Conservation (phyloP, 1,140 invertebrate species). For the Cydia splendana region DNA sequence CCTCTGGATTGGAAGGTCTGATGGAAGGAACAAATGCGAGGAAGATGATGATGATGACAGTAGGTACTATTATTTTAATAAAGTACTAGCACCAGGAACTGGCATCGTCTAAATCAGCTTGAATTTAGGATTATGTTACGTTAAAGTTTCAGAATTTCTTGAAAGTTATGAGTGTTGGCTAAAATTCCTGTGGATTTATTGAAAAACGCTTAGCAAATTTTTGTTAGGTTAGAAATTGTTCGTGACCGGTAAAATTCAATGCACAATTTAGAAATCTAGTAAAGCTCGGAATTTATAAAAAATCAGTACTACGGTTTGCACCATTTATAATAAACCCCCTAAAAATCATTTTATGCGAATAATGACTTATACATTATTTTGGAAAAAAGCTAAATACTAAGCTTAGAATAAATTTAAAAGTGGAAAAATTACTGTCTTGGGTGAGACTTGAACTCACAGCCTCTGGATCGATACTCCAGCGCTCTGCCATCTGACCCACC, state of each 20-base stretch:
- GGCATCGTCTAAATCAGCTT: background rate
- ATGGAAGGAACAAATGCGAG: too few species aligned
- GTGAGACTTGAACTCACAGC: too few species aligned
- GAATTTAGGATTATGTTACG: background rate
- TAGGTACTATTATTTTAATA: background rate
- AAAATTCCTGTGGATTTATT: conserved; percentile 7
- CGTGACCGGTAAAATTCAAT: background rate
- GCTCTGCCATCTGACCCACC: too few species aligned
- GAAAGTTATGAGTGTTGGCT: background rate
- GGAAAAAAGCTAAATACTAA: too few species aligned
- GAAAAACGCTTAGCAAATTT: conserved; percentile 15
- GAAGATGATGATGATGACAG: too few species aligned
- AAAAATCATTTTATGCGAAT: too few species aligned
- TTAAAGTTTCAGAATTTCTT: conserved; percentile 12
- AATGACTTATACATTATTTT: too few species aligned
- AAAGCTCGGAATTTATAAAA: background rate
- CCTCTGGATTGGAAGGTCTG: too few species aligned
- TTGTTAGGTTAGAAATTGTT: background rate
- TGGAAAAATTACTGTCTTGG: too few species aligned
- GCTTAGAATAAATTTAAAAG: too few species aligned
- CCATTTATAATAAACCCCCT: too few species aligned
- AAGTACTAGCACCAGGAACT: background rate
- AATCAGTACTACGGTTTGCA: background rate
- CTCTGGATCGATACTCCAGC: too few species aligned
- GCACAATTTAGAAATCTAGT: background rate